Evolutionary conservation across 2,888 invertebrate species (phyloP), one percentile per base, ranked within the genome.

Genomic region (Pseudococcus jackbeardsleyi): DNA sequence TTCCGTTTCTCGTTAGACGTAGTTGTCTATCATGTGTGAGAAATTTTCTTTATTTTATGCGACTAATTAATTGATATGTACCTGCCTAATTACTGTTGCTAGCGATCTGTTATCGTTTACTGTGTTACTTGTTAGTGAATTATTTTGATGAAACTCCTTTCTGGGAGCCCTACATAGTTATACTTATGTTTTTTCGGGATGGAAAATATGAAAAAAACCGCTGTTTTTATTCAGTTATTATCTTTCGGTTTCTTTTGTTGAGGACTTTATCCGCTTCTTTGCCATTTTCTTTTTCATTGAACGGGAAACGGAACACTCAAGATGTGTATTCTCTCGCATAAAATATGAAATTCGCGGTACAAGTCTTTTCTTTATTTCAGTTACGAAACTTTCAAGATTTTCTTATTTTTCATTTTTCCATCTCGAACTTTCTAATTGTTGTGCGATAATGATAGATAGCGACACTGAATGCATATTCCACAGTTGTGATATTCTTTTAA

Each of bases 221-320:
- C 77, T 42, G 39, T 33, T 77, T n/a, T 72, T 72, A 42, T 77
- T 77, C 77, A 77, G 77, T 77, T 77, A 77, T 77, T 39, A 77
- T 77, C 77, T 77, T 72, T 39, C 15, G 77, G 19, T 77, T 77
- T 42, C 39, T 42, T 33, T 77, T 77, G 77, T 77, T 3, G n/a
- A 26, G 26, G 42, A 77, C 72, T 77, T 77, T 77, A 77, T 77
- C 77, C 77, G 39, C 42, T 77, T 77, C 77, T 77, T 77, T 77
- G 15, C 77, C 77, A 77, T 77, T 77, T 77, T 77, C 42, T 77
- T 77, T 77, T 77, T 77, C 77, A 77, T 77, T 77, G 42, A 77
- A 77, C 77, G n/a, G 39, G 42, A 77, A 77, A 77, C 77, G 77
- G 77, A 77, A 77, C 39, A 42, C 77, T 77, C 42, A n/a, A 77